These are phyloP conservation scores for Nothocercus nigrocapillus DNA, from an alignment of 2,113 vertebrate species.

Conservation along the genomic window DNA sequence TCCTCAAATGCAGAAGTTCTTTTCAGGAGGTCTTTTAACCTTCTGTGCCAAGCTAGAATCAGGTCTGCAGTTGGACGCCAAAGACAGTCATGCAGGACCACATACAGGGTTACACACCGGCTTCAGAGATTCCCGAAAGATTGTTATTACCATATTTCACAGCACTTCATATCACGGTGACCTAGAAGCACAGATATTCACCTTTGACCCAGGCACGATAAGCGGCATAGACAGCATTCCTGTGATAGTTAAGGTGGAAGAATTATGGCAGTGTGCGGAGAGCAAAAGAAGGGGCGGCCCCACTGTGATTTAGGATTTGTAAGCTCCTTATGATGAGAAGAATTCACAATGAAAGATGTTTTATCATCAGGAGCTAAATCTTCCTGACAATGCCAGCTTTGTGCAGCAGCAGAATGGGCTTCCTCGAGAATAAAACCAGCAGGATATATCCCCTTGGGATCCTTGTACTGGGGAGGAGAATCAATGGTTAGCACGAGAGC, in stretches of 20 bases:
- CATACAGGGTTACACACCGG: not conserved
- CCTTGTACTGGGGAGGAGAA: not conserved
- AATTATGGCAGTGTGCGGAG: conserved; percentile 36
- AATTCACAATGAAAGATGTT: conserved; percentile 47
- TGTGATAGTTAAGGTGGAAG: conserved; percentile 60
- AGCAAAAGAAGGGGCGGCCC: conserved; percentile 23
- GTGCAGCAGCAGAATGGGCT: conserved; percentile 6
- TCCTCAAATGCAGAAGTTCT: not conserved
- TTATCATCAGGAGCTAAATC: conserved; percentile 44
- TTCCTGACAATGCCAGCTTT: conserved; percentile 47
- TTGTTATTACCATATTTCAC: conserved; percentile 54
- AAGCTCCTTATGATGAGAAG: conserved; percentile 67
- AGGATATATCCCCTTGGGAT: conserved; percentile 29
- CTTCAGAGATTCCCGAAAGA: conserved; percentile 1
- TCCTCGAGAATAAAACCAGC: conserved; percentile 50
- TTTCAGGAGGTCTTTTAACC: not conserved
- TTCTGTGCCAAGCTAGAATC: not conserved
- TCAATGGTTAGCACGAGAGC: conserved; percentile 28
- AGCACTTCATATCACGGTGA: conserved; percentile 34
- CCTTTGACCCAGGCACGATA: conserved; percentile 54
- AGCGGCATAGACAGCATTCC: conserved; percentile 66
- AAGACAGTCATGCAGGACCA: not conserved
- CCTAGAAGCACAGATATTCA: conserved; percentile 42
- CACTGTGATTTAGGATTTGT: conserved; percentile 60
- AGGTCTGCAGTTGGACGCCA: not conserved